Conservation (phyloP, 2,113 vertebrate genomes). For the Marmota monax region DNA sequence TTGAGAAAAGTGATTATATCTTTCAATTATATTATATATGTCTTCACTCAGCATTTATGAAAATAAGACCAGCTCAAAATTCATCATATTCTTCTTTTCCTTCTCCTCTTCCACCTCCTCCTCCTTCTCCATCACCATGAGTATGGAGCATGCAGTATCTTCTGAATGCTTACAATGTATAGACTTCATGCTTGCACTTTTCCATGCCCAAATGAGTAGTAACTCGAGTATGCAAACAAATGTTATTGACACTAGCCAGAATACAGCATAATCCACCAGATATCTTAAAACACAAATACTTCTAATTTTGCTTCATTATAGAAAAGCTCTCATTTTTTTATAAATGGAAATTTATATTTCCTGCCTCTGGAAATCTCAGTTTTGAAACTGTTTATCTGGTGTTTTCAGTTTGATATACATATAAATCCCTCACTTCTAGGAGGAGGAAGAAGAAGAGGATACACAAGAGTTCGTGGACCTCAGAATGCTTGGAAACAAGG, state of each 20-base stretch:
- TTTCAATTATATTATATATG: not conserved
- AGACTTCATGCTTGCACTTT: not conserved
- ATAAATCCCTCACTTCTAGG: not conserved
- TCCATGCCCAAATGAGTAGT: not conserved
- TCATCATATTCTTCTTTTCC: no score
- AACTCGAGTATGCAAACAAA: not conserved
- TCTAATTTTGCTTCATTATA: not conserved
- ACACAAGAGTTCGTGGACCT: not conserved
- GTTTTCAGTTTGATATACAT: not conserved
- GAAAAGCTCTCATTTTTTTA: not conserved
- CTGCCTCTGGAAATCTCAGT: not conserved
- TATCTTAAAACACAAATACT: conserved; percentile 16
- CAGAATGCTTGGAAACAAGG: not conserved
- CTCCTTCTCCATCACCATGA: not conserved
- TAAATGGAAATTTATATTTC: not conserved
- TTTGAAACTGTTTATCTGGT: not conserved
- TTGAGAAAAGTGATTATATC: not conserved
- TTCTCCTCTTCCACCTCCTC: no score
- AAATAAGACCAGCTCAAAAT: conserved; percentile 30
- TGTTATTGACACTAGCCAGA: not conserved
- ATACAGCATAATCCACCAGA: not conserved
- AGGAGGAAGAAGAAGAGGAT: not conserved
- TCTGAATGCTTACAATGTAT: not conserved
- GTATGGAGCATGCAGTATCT: not conserved
- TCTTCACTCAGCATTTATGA: not conserved